Conservation (phyloP, 2,113 vertebrate species). For the Neodon shergylaensis region DNA sequence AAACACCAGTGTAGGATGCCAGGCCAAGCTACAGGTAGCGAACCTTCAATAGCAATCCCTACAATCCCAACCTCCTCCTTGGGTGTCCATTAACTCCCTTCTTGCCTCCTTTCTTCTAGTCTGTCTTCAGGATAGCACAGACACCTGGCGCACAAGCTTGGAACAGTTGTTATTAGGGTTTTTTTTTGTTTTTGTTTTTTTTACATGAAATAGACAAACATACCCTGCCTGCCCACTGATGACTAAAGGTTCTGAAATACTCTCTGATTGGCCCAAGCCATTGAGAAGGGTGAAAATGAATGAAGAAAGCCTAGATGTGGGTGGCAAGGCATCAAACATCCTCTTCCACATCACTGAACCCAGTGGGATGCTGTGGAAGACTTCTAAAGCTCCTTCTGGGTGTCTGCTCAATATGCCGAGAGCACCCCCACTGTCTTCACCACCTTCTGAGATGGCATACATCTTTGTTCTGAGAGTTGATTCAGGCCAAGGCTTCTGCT, state of each 20-base stretch:
- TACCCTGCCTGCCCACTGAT: neutral
- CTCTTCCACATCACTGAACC: slow-evolving; percentile 49
- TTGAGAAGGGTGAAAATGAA: neutral
- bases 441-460: too few relatives aligned
- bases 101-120: neutral
- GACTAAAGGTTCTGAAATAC: slow-evolving; percentile 50
- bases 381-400: slow-evolving; percentile 61
- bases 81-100: neutral
- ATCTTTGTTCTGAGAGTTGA: too few relatives aligned
- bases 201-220: neutral
- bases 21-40: neutral
- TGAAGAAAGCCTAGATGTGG: neutral
- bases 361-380: slow-evolving; percentile 53
- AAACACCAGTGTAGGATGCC: neutral
- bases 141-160: neutral
- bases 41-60: neutral
- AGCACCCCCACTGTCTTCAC: neutral
- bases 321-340: neutral
- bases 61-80: neutral
- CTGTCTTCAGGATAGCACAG: neutral
- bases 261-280: neutral
- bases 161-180: neutral
- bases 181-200: too few relatives aligned
- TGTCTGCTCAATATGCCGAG: neutral
- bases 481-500: neutral